These are phyloP conservation scores for Trichogramma pretiosum DNA, from an alignment of 1,140 invertebrate genomes.

Conservation along the genomic window DNA sequence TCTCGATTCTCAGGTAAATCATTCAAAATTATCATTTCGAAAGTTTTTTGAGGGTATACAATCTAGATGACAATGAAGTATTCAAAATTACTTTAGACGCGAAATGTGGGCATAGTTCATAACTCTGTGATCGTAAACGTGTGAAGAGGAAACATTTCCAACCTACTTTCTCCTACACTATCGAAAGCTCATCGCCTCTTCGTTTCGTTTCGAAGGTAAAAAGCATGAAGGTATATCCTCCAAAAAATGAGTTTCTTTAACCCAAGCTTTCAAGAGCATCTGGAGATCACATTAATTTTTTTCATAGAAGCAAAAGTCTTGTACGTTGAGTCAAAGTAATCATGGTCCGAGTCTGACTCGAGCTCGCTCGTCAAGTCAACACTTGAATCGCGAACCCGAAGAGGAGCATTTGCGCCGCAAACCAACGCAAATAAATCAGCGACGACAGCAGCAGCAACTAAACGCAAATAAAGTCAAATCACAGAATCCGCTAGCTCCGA, in stretches of 20 bases:
- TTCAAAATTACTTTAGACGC: too few relatives aligned
- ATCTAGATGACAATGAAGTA: too few relatives aligned
- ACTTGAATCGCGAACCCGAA: too few relatives aligned
- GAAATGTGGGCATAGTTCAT: too few relatives aligned
- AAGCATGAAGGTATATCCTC: slow-evolving; percentile 37
- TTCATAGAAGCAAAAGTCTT: slow-evolving; percentile 27
- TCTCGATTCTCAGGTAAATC: slow-evolving; percentile 8
- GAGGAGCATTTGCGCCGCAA: too few relatives aligned
- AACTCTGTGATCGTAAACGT: too few relatives aligned
- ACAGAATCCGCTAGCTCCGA: too few relatives aligned
- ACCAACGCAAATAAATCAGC: slow-evolving; percentile 9
- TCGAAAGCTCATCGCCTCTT: slow-evolving; percentile 21
- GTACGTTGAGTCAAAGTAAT: slow-evolving; percentile 17
- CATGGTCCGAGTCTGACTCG: slow-evolving; percentile 12
- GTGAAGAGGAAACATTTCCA: too few relatives aligned
- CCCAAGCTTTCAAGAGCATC: too few relatives aligned
- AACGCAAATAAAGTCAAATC: slow-evolving; percentile 23
- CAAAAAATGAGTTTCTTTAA: too few relatives aligned
- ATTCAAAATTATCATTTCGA: not conserved
- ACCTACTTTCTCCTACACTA: slow-evolving; percentile 21
- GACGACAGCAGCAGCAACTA: slow-evolving; percentile 18
- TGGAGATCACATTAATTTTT: too few relatives aligned
- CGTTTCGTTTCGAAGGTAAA: slow-evolving; percentile 34
- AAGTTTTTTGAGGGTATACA: too few relatives aligned
- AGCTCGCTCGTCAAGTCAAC: slow-evolving; percentile 1